Base-by-base conservation (phyloP, 1,140 invertebrate genomes). In the Antheraea mylitta region DNA sequence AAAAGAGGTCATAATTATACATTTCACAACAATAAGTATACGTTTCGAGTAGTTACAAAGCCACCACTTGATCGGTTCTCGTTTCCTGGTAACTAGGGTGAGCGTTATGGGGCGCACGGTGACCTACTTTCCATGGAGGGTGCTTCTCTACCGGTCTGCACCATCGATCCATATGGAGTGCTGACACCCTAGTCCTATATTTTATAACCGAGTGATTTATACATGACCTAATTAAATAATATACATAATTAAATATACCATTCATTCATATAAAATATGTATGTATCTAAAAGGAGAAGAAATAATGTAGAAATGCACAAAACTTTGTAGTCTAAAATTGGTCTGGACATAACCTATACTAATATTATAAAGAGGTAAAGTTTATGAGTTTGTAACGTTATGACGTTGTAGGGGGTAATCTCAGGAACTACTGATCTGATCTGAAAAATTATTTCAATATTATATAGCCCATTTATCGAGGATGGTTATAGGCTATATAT, bases 151-250 rank as follows among this genome's bases (percentile, higher is more conserved):
- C 71, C 77, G 78, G 71, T 72, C 70, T 70, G 68, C 77, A 82
- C 81, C 83, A 88, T 88, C 86, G 86, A 88, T 88, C 86, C 84
- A 84, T 79, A 79, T 79, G 77, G 75, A 67, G 60, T 58, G 68
- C 75, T 72, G 69, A 74, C 76, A 79, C 72, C 64, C 67, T 62
- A 66, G 61, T 53, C 42, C 64, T 68, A 66, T 63, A n/a, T 30
- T 61, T 5, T 61, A 9, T 30, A 30, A 36, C 60, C 18, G 11
- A 36, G 60, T 61, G 13, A 11, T 61, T 53, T 53, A 16, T 53
- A 16, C 16, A 53, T 53, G 45, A 53, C 45, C 45, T 53, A 53
- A 53, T 10, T 53, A 53, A 53, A 53, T 53, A 13, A 53, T 53
- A 53, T 53, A 13, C 45, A 53, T 42, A 53, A 16, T 16, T 13